Evolutionary conservation across 2,888 invertebrate species (phyloP).

Genomic region (Aleiodes testaceus): DNA sequence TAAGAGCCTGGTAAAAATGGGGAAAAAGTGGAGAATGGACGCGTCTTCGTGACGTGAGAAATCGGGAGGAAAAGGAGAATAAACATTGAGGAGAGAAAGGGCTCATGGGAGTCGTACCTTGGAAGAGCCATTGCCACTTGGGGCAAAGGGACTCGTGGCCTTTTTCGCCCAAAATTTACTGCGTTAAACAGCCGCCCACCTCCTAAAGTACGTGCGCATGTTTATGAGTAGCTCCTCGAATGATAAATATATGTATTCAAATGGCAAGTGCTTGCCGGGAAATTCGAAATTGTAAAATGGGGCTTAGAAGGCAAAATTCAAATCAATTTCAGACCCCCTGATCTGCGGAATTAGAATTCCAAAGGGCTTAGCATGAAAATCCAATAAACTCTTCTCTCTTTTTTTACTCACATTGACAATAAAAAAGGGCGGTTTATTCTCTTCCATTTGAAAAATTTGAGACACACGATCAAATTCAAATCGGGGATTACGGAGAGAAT

Average conservation of each 20-base stretch:
- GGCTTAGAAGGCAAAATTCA: slow-evolving; percentile 15
- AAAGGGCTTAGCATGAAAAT: slow-evolving; percentile 20
- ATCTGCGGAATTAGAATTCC: slow-evolving; percentile 37
- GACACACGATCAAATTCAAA: slow-evolving; percentile 32
- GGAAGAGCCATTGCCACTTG: slow-evolving; percentile 64
- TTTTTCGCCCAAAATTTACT: slow-evolving; percentile 58
- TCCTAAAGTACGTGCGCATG: slow-evolving; percentile 38
- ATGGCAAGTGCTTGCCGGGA: background rate
- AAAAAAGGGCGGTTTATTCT: background rate
- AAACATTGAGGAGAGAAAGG: slow-evolving; percentile 51
- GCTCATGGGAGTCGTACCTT: slow-evolving; percentile 65
- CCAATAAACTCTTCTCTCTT: background rate
- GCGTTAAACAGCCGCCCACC: slow-evolving; percentile 56
- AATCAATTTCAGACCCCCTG: slow-evolving; percentile 39
- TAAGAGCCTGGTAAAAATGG: slow-evolving; percentile 36
- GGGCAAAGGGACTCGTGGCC: slow-evolving; percentile 56
- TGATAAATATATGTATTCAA: slow-evolving; percentile 9
- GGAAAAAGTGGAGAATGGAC: slow-evolving; percentile 29
- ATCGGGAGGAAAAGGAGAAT: slow-evolving; percentile 40
- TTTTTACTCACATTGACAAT: slow-evolving; percentile 3
- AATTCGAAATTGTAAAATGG: slow-evolving; percentile 28
- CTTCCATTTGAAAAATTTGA: slow-evolving; percentile 19
- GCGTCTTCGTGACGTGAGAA: slow-evolving; percentile 30
- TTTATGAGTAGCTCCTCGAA: background rate
- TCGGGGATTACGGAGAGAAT: slow-evolving; percentile 22